phyloP scores from a whole-genome alignment of 1,140 invertebrate genomes.

The Acromyrmex charruanus region DNA sequence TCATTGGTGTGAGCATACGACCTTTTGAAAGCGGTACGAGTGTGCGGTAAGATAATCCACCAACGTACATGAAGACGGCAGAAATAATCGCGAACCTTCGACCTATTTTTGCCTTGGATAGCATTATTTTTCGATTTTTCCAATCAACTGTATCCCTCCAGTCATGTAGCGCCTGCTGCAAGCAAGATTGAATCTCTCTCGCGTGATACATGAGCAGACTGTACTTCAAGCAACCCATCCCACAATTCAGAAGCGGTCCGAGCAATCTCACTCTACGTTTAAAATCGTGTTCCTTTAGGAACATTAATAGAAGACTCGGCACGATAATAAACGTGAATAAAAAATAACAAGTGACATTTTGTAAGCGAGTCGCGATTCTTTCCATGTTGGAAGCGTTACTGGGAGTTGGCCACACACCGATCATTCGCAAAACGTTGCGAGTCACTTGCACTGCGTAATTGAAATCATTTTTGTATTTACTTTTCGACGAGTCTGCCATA shows the following conservation, averaged over 20 bases:
- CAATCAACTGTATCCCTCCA: constrained; percentile 40
- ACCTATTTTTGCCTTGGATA: constrained; percentile 59
- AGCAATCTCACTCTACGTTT: constrained; percentile 39
- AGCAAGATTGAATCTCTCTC: constrained; percentile 23
- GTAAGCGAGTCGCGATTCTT: background rate
- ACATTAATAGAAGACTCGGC: constrained; percentile 49
- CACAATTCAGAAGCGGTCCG: constrained; percentile 46
- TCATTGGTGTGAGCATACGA: constrained; percentile 53
- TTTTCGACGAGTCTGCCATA: background rate
- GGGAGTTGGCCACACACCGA: constrained; percentile 67
- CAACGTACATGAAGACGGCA: constrained; percentile 65
- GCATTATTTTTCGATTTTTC: constrained; percentile 45
- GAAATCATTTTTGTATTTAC: background rate
- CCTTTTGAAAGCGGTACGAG: constrained; percentile 68
- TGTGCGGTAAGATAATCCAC: constrained; percentile 65
- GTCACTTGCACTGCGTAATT: constrained; percentile 37
- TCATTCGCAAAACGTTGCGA: constrained; percentile 34
- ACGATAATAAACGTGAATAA: constrained; percentile 55
- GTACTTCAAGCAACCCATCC: constrained; percentile 58
- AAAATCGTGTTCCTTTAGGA: constrained; percentile 36
- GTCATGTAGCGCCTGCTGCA: constrained; percentile 54
- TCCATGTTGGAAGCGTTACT: background rate
- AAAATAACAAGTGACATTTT: constrained; percentile 7
- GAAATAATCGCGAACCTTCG: constrained; percentile 59
- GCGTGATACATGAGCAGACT: constrained; percentile 40